Percentiles rank a stretch among this genome's conserved stretches.
Conservation (phyloP, 2,113 vertebrate species). For the Serinus canaria region DNA sequence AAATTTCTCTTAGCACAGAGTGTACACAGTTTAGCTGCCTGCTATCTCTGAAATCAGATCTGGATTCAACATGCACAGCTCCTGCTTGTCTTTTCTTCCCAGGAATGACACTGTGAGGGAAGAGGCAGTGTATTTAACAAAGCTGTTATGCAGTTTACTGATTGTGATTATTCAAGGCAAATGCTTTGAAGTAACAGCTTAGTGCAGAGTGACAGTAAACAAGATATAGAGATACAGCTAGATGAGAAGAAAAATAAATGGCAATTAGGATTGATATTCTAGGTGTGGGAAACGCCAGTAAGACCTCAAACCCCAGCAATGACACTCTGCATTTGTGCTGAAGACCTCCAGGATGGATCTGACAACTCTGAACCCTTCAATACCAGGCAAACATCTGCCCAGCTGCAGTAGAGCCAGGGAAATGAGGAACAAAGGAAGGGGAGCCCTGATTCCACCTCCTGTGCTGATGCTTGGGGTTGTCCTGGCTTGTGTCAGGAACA, state of each 20-base stretch:
- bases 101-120: conserved; percentile 25
- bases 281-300: neutral
- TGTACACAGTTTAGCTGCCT: neutral
- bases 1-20: neutral
- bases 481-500: neutral
- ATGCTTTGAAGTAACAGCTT: conserved; percentile 66
- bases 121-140: conserved; percentile 34
- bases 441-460: neutral
- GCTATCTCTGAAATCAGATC: conserved; percentile 54
- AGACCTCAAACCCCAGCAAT: neutral
- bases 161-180: conserved; percentile 61
- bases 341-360: neutral
- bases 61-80: neutral
- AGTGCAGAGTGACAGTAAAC: conserved; percentile 60
- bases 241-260: conserved; percentile 65
- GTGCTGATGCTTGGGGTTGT: neutral
- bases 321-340: neutral
- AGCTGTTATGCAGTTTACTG: conserved; percentile 60
- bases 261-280: conserved; percentile 56
- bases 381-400: neutral
- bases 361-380: neutral
- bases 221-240: conserved; percentile 63
- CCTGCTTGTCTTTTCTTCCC: conserved; percentile 46
- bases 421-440: neutral
- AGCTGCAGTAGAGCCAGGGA: neutral